Conservation (phyloP, 2,113 vertebrate species). For the Notothenia rossii region DNA sequence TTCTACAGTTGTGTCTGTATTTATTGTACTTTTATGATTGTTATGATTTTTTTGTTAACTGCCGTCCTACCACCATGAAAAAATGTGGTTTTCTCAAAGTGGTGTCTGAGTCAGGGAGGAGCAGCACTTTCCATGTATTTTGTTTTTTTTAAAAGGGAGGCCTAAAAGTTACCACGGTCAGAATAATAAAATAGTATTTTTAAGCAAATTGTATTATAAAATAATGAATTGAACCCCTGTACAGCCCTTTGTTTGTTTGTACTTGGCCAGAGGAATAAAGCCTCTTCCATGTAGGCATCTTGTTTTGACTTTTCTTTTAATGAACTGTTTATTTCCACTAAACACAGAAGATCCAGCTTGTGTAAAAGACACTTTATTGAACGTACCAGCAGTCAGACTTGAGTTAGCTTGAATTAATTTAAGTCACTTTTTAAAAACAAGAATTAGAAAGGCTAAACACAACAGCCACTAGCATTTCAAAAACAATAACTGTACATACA, state of each 20-base stretch:
- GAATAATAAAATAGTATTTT: conserved; percentile 23
- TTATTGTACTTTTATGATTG: conserved; percentile 62
- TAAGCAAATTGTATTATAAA: conserved; percentile 39
- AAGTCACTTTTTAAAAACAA: conserved; percentile 76
- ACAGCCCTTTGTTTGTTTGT: conserved; percentile 66
- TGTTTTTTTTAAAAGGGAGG: conserved; percentile 35
- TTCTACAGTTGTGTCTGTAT: conserved; percentile 62
- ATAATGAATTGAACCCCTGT: conserved; percentile 58
- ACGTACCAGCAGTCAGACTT: conserved; percentile 73
- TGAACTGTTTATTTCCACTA: conserved; percentile 6
- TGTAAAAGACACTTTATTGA: conserved; percentile 80
- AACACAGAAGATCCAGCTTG: conserved; percentile 16
- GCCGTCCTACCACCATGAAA: conserved; percentile 33
- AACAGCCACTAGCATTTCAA: conserved; percentile 70
- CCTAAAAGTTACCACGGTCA: not conserved
- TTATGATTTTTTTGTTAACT: conserved; percentile 26
- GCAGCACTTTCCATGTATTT: conserved; percentile 48
- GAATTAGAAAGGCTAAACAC: conserved; percentile 69
- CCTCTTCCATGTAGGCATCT: conserved; percentile 34
- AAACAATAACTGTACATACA: conserved; percentile 69
- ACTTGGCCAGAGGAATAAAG: conserved; percentile 72
- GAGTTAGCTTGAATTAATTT: conserved; percentile 73
- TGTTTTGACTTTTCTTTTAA: not conserved
- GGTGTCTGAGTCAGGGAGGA: conserved; percentile 33
- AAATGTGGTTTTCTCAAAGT: conserved; percentile 20